phyloP scores from a whole-genome alignment of 1,140 invertebrate species.

The Teleopsis dalmanni region DNA sequence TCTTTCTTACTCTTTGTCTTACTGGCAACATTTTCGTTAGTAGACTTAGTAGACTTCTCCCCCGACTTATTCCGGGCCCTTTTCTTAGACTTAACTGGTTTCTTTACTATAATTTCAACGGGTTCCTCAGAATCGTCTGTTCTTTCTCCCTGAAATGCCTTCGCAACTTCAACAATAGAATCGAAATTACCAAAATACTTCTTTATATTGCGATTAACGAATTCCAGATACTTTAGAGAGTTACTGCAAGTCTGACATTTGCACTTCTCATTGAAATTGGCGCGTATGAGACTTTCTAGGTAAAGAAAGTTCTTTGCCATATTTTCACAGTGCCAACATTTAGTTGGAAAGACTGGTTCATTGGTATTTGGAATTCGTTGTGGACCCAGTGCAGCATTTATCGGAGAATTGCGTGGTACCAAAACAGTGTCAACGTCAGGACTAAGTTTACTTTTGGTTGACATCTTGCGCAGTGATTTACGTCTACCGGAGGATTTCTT shows the following conservation, averaged over 20 bases:
- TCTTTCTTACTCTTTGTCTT: too few relatives aligned
- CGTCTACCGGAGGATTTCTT: not conserved
- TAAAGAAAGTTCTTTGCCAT: slow-evolving; percentile 41
- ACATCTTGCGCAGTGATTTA: not conserved
- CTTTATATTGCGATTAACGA: slow-evolving; percentile 34
- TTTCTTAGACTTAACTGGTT: too few relatives aligned
- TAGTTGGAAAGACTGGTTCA: slow-evolving; percentile 4
- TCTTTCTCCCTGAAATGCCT: slow-evolving; percentile 19
- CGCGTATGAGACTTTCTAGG: slow-evolving; percentile 37
- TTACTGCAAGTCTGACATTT: slow-evolving; percentile 31
- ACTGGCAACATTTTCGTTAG: too few relatives aligned
- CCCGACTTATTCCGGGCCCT: too few relatives aligned
- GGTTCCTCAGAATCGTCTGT: too few relatives aligned
- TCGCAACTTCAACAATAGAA: slow-evolving; percentile 26
- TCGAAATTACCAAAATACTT: slow-evolving; percentile 34
- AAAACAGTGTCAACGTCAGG: not conserved
- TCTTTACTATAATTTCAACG: too few relatives aligned
- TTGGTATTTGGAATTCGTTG: slow-evolving; percentile 4
- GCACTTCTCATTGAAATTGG: slow-evolving; percentile 21
- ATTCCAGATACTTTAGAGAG: slow-evolving; percentile 33
- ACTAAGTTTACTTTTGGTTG: not conserved
- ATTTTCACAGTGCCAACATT: slow-evolving; percentile 34
- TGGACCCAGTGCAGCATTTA: not conserved
- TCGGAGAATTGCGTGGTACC: slow-evolving; percentile 34
- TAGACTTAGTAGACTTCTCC: too few relatives aligned